Conservation (phyloP, 2,888 invertebrate species). For the Polylopha cassiicola region DNA sequence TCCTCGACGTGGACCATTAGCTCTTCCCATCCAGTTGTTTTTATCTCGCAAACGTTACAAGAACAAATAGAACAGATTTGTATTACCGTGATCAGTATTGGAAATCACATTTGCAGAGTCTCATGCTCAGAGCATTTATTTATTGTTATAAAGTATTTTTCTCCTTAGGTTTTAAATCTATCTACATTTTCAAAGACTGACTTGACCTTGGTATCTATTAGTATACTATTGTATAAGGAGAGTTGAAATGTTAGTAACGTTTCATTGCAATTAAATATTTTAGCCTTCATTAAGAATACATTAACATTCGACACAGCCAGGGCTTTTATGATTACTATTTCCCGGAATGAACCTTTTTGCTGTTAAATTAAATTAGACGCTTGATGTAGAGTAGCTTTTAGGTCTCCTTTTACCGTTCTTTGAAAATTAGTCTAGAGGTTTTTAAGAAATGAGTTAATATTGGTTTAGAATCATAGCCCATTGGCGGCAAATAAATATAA, state of each 20-base stretch:
- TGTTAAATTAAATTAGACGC: constrained; percentile 10
- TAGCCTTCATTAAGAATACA: background rate
- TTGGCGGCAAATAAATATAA: too few relatives aligned
- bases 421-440: constrained; percentile 1
- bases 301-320: background rate
- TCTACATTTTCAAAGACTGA: background rate
- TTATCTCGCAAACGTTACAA: constrained; percentile 20
- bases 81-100: constrained; percentile 15
- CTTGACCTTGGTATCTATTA: background rate
- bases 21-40: constrained; percentile 15
- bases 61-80: constrained; percentile 23
- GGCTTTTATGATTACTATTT: constrained; percentile 2
- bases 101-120: constrained; percentile 17
- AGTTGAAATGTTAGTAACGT: too few relatives aligned
- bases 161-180: background rate
- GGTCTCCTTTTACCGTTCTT: constrained; percentile 14
- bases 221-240: too few relatives aligned
- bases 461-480: too few relatives aligned
- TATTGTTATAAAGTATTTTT: constrained; percentile 1
- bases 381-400: constrained; percentile 2
- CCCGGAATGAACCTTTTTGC: constrained; percentile 9
- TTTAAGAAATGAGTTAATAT: too few relatives aligned
- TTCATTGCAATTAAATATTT: background rate
- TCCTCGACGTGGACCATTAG: constrained; percentile 11
- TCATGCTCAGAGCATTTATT: constrained; percentile 3